Evolutionary conservation across 2,888 invertebrate genomes (phyloP).

Genomic region (Spisula subtruncata): DNA sequence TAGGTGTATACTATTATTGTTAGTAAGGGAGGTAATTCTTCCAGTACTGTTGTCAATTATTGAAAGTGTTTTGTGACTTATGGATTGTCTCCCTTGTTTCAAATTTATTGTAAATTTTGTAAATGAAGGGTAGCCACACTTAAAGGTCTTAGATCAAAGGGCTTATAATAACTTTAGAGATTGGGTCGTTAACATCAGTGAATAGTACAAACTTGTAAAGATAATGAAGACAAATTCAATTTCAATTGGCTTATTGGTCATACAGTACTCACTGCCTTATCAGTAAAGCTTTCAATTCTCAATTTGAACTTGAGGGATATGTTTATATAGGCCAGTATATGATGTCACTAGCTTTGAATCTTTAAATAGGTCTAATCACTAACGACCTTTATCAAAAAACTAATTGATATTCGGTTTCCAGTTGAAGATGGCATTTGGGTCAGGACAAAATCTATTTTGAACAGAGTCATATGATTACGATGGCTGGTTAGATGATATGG

Average conservation of each 20-base stretch:
- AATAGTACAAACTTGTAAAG: slow-evolving; percentile 40
- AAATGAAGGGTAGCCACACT: background rate
- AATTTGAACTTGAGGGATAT: slow-evolving; percentile 66
- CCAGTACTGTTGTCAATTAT: background rate
- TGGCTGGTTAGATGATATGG: background rate
- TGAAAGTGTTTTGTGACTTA: background rate
- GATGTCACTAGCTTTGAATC: slow-evolving; percentile 16
- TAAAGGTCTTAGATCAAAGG: slow-evolving; percentile 15
- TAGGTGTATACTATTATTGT: slow-evolving; percentile 37
- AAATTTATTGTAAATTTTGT: background rate
- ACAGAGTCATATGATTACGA: background rate
- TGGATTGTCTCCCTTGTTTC: slow-evolving; percentile 30
- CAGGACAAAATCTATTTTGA: background rate
- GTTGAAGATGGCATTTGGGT: slow-evolving; percentile 7
- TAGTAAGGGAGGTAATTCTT: slow-evolving; percentile 49
- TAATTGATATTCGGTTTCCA: slow-evolving; percentile 23
- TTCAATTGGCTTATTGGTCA: slow-evolving; percentile 57
- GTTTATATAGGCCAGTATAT: slow-evolving; percentile 57
- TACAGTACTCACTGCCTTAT: slow-evolving; percentile 49
- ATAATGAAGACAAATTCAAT: slow-evolving; percentile 48
- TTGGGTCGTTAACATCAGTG: slow-evolving; percentile 31
- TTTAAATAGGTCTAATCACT: slow-evolving; percentile 30
- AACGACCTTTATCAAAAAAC: slow-evolving; percentile 32
- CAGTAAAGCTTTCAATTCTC: slow-evolving; percentile 51
- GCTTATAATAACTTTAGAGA: slow-evolving; percentile 28